These are phyloP conservation scores for Pandemis heparana DNA, from an alignment of 2,888 invertebrate genomes.

Conservation along the genomic window DNA sequence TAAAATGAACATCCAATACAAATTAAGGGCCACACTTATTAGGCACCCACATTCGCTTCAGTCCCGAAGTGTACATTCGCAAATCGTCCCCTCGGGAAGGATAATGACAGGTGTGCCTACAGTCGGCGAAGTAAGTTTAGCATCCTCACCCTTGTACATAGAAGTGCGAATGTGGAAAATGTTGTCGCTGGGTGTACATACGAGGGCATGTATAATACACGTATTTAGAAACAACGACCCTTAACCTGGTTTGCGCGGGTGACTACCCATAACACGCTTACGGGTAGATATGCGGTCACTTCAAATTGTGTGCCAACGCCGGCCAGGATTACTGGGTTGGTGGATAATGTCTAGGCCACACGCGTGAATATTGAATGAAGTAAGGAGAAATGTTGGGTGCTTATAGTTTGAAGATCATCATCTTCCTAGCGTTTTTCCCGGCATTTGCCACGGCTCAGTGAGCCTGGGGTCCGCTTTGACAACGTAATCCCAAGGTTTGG, in stretches of 20 bases:
- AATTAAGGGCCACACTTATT: conserved; percentile 28
- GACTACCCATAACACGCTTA: conserved; percentile 28
- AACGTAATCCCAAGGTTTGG: too few relatives aligned
- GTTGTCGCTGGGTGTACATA: conserved; percentile 22
- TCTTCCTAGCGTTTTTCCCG: too few relatives aligned
- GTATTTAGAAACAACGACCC: conserved; percentile 36
- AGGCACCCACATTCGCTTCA: conserved; percentile 23
- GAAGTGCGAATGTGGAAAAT: conserved; percentile 4
- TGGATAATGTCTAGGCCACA: conserved; percentile 3
- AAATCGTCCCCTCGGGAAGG: conserved; percentile 32
- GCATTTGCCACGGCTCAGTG: too few relatives aligned
- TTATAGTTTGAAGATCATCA: too few relatives aligned
- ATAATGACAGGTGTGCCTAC: conserved; percentile 36
- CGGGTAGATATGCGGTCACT: conserved; percentile 33
- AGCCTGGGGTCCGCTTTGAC: too few relatives aligned
- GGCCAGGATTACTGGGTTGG: background rate
- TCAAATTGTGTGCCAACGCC: conserved; percentile 11
- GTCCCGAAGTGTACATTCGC: conserved; percentile 31
- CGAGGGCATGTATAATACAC: conserved; percentile 16
- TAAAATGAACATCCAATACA: conserved; percentile 35
- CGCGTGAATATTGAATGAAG: conserved; percentile 5
- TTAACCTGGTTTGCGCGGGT: conserved; percentile 34
- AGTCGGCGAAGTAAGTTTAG: conserved; percentile 14
- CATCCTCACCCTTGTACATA: conserved; percentile 13
- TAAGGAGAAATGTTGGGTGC: too few relatives aligned